A percentile compares a stretch with the other conserved stretches of the same genome.
Evolutionary conservation across 2,113 vertebrate genomes (phyloP).

Genomic region (Hemiprocne comata): DNA sequence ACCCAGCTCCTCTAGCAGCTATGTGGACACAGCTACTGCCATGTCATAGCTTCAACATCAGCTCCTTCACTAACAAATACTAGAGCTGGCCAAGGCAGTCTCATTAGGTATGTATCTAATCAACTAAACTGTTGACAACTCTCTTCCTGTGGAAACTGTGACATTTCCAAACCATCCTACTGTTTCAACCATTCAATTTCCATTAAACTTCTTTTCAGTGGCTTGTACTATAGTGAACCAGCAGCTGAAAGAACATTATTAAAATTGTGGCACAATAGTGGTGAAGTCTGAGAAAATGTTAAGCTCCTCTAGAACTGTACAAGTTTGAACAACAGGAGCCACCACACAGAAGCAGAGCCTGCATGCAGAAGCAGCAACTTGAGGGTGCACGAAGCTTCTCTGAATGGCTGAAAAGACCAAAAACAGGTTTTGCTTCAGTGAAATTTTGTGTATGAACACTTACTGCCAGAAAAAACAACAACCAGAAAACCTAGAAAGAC

Average conservation of each 20-base stretch:
- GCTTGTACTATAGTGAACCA: neutral
- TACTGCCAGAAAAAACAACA: neutral
- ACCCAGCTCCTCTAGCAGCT: neutral
- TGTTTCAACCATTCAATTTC: neutral
- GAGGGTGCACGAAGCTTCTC: neutral
- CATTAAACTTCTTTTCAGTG: neutral
- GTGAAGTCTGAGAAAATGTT: neutral
- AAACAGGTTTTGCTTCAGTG: neutral
- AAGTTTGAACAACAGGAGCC: neutral
- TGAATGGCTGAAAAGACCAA: neutral
- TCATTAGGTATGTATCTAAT: rapidly evolving
- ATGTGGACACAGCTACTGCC: neutral
- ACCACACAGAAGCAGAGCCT: neutral
- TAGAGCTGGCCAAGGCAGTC: neutral
- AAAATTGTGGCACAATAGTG: neutral
- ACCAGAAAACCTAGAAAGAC: neutral
- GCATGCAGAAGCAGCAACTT: rapidly evolving
- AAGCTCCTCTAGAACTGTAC: neutral
- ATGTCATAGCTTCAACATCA: rapidly evolving
- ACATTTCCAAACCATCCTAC: neutral
- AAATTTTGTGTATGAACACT: rapidly evolving
- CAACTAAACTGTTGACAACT: neutral
- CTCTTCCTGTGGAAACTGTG: neutral
- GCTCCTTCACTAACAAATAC: neutral
- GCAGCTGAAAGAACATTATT: neutral